Evolutionary conservation across 2,113 vertebrate genomes (phyloP).

Genomic region (Empidonax traillii): DNA sequence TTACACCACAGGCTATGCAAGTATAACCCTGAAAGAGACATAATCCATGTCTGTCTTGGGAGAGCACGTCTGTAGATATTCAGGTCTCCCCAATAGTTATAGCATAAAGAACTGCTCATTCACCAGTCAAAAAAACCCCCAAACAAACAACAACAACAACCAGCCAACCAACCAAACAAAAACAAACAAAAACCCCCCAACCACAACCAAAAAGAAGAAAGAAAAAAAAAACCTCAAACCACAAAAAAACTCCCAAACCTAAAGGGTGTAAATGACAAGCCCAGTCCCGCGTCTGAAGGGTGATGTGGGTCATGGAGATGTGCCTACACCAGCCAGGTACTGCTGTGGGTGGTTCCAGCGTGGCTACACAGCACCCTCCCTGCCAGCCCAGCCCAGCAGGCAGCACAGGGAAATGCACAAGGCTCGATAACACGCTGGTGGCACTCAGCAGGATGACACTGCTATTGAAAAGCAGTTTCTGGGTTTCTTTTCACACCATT

Average conservation of each 20-base stretch:
- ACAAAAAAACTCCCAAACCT: fast-evolving
- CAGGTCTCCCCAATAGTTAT: background rate
- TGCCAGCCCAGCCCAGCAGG: fast-evolving
- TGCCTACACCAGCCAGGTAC: background rate
- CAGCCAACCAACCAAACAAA: background rate
- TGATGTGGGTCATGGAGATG: background rate
- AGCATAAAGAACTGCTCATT: background rate
- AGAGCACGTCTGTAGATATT: background rate
- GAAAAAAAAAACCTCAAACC: background rate
- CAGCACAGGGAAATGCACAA: background rate
- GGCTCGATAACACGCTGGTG: fast-evolving
- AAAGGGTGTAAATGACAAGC: background rate
- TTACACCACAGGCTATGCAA: background rate
- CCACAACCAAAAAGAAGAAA: background rate
- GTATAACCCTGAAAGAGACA: background rate
- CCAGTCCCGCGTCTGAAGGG: background rate
- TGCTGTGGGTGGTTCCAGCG: fast-evolving
- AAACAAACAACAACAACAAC: no score
- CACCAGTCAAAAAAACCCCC: background rate
- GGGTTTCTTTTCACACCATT: background rate
- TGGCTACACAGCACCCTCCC: fast-evolving
- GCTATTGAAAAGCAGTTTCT: background rate
- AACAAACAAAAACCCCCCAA: background rate
- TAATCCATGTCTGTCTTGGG: background rate
- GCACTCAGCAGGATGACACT: background rate